A percentile compares a stretch with the other conserved stretches of the same genome.
These are phyloP conservation scores for Bos javanicus DNA, from an alignment of 2,113 vertebrate genomes.

Conservation along the genomic window DNA sequence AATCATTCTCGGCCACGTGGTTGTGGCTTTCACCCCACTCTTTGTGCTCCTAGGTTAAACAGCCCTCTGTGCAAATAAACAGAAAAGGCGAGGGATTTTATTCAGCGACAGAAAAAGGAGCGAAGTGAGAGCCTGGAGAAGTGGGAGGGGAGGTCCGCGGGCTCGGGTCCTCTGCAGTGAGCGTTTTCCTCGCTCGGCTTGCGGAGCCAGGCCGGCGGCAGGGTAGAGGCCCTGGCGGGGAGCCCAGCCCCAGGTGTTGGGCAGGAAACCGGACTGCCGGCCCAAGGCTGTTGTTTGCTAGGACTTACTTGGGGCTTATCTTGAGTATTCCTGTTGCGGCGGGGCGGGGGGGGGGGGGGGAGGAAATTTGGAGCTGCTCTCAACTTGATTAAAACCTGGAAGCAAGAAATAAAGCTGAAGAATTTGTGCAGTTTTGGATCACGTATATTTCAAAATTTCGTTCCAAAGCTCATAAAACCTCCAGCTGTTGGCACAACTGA, in stretches of 20 bases:
- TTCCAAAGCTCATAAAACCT: background rate
- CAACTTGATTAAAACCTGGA: background rate
- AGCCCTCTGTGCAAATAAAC: constrained; percentile 53
- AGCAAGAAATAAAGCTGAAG: background rate
- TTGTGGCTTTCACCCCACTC: background rate
- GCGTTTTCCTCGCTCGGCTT: fast-evolving
- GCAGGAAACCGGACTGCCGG: background rate
- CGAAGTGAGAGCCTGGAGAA: background rate
- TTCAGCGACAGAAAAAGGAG: background rate
- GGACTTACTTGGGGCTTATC: background rate
- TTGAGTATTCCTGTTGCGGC: background rate
- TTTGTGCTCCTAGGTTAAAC: background rate
- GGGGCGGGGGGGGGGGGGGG: background rate
- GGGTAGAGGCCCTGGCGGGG: background rate
- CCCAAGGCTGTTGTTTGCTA: background rate
- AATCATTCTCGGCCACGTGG: background rate
- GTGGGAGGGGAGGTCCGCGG: fast-evolving
- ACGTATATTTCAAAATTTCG: background rate
- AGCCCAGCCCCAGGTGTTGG: background rate
- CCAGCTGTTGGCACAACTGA: background rate
- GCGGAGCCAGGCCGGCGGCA: background rate
- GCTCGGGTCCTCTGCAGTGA: fast-evolving
- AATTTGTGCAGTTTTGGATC: background rate
- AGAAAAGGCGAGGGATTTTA: background rate
- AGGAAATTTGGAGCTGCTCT: background rate